phyloP scores from a whole-genome alignment of 1,140 invertebrate genomes.

The Ctenoplectra terminalis region DNA sequence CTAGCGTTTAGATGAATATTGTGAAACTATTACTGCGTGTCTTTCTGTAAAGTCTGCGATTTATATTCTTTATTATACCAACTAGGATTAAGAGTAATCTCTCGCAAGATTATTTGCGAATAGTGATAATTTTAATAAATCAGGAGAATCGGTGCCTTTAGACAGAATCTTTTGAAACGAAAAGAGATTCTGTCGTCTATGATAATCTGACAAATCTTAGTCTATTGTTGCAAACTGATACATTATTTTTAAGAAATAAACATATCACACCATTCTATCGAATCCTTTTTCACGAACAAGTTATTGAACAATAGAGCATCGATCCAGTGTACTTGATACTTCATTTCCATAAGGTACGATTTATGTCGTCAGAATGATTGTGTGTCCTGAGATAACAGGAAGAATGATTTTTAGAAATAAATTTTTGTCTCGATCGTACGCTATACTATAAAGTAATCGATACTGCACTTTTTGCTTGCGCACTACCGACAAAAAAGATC shows the following conservation, averaged over 20 bases:
- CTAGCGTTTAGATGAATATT: background rate
- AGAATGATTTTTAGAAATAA: background rate
- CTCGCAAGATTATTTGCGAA: background rate
- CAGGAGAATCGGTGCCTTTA: slow-evolving; percentile 5
- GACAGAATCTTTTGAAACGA: background rate
- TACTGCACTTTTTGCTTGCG: background rate
- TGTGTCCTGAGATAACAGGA: background rate
- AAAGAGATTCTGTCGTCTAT: background rate
- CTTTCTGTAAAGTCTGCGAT: slow-evolving; percentile 5
- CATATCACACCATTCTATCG: background rate
- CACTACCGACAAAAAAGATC: background rate
- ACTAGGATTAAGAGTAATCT: background rate
- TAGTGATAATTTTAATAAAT: background rate
- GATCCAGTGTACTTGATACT: background rate
- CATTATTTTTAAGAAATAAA: background rate
- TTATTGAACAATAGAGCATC: background rate
- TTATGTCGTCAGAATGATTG: background rate
- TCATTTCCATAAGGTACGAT: background rate
- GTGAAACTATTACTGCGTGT: background rate
- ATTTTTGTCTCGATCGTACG: background rate
- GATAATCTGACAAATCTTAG: background rate
- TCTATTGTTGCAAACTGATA: background rate
- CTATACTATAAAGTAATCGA: background rate
- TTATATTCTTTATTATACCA: slow-evolving; percentile 1
- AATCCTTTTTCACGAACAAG: background rate